A percentile compares a stretch with the other conserved stretches of the same genome.
Conservation (phyloP, 1,140 invertebrate genomes). For the Drosophila sp. region DNA sequence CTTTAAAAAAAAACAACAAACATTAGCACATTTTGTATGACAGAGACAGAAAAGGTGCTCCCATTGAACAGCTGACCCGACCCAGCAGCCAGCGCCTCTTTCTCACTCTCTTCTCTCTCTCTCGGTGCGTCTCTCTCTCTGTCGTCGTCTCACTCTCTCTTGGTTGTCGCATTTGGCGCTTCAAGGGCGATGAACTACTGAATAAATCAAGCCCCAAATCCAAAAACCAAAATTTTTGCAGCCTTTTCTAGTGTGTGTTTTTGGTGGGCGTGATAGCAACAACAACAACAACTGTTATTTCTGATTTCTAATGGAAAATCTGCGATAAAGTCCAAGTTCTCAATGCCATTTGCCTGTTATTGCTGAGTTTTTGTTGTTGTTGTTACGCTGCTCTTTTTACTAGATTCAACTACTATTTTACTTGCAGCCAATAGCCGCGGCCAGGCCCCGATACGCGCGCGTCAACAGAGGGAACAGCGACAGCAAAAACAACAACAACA, state of each 20-base stretch:
- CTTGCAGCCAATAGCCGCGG: constrained; percentile 28
- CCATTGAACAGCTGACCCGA: constrained; percentile 59
- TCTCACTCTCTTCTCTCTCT: neutral
- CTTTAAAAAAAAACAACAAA: constrained; percentile 17
- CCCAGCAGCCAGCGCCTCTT: constrained; percentile 31
- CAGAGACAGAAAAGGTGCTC: constrained; percentile 20
- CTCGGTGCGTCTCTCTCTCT: neutral
- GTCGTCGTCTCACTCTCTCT: constrained; percentile 14
- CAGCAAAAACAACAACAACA: constrained; percentile 4
- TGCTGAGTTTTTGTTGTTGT: constrained; percentile 25
- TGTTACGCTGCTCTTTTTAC: constrained; percentile 40
- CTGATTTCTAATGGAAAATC: constrained; percentile 39
- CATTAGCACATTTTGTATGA: constrained; percentile 2
- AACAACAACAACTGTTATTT: constrained; percentile 18
- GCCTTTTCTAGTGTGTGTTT: constrained; percentile 22
- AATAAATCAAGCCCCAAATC: constrained; percentile 43
- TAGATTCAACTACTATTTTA: constrained; percentile 14
- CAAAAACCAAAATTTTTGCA: constrained; percentile 47
- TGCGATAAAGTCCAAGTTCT: constrained; percentile 32
- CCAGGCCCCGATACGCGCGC: constrained; percentile 59
- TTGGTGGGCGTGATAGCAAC: constrained; percentile 52
- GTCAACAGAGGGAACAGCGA: constrained; percentile 36
- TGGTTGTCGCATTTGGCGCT: constrained; percentile 42
- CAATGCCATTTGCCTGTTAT: constrained; percentile 16
- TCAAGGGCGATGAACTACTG: constrained; percentile 58